A percentile compares a stretch with the other conserved stretches of the same genome.
phyloP scores from a whole-genome alignment of 2,113 vertebrate genomes.

The Pluvianellus socialis region DNA sequence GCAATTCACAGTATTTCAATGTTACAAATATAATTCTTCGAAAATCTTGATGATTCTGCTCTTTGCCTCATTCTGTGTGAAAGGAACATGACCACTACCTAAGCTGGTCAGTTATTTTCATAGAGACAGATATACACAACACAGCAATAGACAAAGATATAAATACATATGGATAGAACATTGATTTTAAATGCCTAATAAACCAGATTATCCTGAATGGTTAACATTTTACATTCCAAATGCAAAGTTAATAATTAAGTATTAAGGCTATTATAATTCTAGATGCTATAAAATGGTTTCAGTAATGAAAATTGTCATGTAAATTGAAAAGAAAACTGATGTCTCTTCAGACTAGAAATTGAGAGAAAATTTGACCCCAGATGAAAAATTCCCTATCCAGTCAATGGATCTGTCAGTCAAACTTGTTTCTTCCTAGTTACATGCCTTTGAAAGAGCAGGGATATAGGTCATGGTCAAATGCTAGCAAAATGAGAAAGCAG shows the following conservation, averaged over 20 bases:
- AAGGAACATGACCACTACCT: not conserved
- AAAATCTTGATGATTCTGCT: not conserved
- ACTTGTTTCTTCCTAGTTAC: slow-evolving; percentile 30
- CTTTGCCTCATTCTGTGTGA: not conserved
- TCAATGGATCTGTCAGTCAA: slow-evolving; percentile 38
- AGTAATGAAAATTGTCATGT: slow-evolving; percentile 47
- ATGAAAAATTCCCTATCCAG: slow-evolving; percentile 58
- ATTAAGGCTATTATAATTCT: slow-evolving; percentile 29
- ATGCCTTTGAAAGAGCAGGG: not conserved
- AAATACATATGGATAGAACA: not conserved
- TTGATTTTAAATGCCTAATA: slow-evolving; percentile 30
- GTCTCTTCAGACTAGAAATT: slow-evolving; percentile 60
- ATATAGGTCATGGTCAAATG: not conserved
- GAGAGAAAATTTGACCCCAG: slow-evolving; percentile 55
- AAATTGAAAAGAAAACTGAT: slow-evolving; percentile 68
- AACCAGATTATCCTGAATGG: slow-evolving; percentile 46
- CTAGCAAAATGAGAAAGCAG: slow-evolving; percentile 26
- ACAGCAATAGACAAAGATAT: not conserved
- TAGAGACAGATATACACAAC: not conserved
- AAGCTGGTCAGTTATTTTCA: not conserved
- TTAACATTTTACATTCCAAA: slow-evolving; percentile 60
- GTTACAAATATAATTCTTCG: not conserved
- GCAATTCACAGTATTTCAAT: not conserved
- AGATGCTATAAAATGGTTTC: slow-evolving; percentile 34
- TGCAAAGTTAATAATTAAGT: not conserved